Base-by-base conservation (phyloP, 1,140 invertebrate genomes). In the Aphelenchoides fujianensis region DNA sequence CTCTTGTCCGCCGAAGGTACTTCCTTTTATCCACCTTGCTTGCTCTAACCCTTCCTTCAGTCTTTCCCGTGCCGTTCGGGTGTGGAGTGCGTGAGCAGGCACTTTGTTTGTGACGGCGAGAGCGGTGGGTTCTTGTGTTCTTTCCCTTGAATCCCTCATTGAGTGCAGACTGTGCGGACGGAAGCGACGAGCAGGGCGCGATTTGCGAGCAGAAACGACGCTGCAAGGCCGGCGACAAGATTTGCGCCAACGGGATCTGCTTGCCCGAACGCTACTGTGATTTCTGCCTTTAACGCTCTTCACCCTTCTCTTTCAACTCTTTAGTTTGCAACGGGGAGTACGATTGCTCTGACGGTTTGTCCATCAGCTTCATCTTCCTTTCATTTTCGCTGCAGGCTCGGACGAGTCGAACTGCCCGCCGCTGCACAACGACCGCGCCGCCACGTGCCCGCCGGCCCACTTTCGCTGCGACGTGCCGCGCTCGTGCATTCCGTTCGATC, bases 191-290 rank as follows among this genome's bases (percentile, higher is more conserved):
- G 34, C 5, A 5, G 55, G 5, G 19, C 28, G 5, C 19, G 34
- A 5, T 5, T 59, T 59, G 55, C 23, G 55, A 59, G 19, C 5
- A 7, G 19, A 19, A 5, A 23, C 5, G 19, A 59, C 5, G 5
- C 55, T 59, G 55, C 23, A 5, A 59, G 34, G 12, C 55, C 5
- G 19, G 19, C 5, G 55, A 59, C 55, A 59, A 59, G 34, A 59
- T 59, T 19, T 59, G 55, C 55, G 55, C 5, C 7, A 59, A 59
- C 34, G 55, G 55, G 7, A 59, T 59, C 34, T 59, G 55, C 19
- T 7, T 7, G 55, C 19, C 55, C 5, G 55, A 59, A 59, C 5
- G 19, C n/a, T n/a, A n/a, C n/a, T n/a, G n/a, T n/a, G n/a, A n/a
- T n/a, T n/a, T n/a, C n/a, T n/a, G n/a, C n/a, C n/a, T n/a, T n/a